Conservation (phyloP, 92 coral and sea anemone genomes). For the Zoanthus solanderi region DNA sequence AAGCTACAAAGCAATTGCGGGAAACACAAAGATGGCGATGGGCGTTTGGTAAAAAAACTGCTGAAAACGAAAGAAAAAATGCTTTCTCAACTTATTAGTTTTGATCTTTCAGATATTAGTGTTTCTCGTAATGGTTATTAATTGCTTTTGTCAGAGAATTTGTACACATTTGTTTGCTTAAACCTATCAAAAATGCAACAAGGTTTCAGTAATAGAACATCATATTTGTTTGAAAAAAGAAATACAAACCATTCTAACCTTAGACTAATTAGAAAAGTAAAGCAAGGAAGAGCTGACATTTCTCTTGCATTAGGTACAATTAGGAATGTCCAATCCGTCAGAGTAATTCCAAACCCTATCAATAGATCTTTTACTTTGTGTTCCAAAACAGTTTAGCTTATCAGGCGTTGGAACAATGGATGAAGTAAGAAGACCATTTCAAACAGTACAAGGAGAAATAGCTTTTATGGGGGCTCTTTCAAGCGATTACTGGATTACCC, state of each 20-base stretch:
- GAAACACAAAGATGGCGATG: background rate
- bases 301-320: background rate
- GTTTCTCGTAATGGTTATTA: constrained; percentile 39
- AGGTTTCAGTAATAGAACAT: background rate
- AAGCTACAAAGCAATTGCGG: background rate
- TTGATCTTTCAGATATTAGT: constrained; percentile 22
- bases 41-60: background rate
- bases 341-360: constrained; percentile 26
- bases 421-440: constrained; percentile 2
- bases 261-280: background rate
- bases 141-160: constrained; percentile 49
- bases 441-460: constrained; percentile 12
- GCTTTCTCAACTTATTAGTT: constrained; percentile 23
- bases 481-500: constrained; percentile 39
- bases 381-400: constrained; percentile 43
- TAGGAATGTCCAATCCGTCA: background rate
- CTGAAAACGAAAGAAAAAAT: constrained; percentile 7
- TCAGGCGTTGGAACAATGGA: constrained; percentile 23
- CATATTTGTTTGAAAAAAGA: constrained; percentile 11
- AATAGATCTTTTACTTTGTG: constrained; percentile 34
- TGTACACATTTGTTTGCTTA: constrained; percentile 54
- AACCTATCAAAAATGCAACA: constrained; percentile 28
- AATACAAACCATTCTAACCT: background rate
- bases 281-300: background rate
- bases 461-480: constrained; percentile 8